Evolutionary conservation across 2,888 invertebrate species (phyloP), one percentile per base, ranked within the genome.

Genomic region (Kryphioiulus occultus): DNA sequence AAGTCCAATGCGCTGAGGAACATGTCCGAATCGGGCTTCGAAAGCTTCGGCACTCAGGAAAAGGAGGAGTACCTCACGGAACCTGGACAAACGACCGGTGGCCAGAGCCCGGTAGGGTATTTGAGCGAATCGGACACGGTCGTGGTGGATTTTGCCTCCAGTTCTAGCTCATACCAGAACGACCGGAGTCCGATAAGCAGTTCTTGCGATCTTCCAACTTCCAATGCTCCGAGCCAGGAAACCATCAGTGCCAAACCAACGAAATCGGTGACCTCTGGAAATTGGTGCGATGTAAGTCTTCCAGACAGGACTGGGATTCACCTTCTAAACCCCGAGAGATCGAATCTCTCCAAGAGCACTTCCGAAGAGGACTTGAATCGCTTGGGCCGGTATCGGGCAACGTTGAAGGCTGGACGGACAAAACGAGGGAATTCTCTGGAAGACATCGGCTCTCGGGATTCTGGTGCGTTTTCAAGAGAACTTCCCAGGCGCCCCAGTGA

Each of bases 21-120:
- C 78, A 78, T 78, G 78, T 78, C 78, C 30, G 78, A 78, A 30
- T 78, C 78, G 12, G 78, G 78, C 78, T 78, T 78, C 78, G 78
- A 78, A 17, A 78, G 78, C 30, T 78, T 78, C 26, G 30, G 30
- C 10, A 78, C 78, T 12, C 78, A 78, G 30, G 78, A 78, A 30
- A 78, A 78, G 30, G 78, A 78, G 30, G 78, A 78, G 7, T 68
- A 68, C 15, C 78, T 78, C 78, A 15, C 2, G 9, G 78, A 78
- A 78, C 30, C 30, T 12, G 78, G 78, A 15, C 78, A 26, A 12
- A 78, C 26, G 0, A 78, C n/a, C 3, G 39, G 44, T 39, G 42
- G 17, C 39, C 42, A 39, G 22, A 85, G 22, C 17, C 44, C 85
- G 12, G 85, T 85, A 1, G 85, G 85, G 17, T 85, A 85, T 39